Base-by-base conservation (phyloP, 1,140 invertebrate genomes). In the Rhagoletis pomonella region DNA sequence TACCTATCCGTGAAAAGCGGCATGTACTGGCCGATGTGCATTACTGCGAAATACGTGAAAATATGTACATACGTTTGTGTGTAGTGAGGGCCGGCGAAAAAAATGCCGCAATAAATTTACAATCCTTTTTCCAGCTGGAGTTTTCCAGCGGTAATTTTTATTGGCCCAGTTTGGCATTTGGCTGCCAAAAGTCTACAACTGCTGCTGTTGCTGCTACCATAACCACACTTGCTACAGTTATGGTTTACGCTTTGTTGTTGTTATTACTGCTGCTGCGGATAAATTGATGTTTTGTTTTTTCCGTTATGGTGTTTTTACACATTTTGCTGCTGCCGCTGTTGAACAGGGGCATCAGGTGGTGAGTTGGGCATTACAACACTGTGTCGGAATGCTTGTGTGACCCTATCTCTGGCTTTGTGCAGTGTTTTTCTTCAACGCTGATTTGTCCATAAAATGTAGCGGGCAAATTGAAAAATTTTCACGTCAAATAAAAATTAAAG, bases 221-320 rank as follows among this genome's bases (percentile, higher is more conserved):
- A 81, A 81, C 73, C 73, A 81, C 73, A 81, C 55, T 55, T 29
- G 73, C 47, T 81, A 55, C 47, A 81, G 73, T 81, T 81, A 81
- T 81, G 73, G 73, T 81, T 55, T 55, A 81, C 42, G n/a, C 73
- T 55, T 81, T 81, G 73, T 55, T 55, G 7, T 55, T 81, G 47
- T 55, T 55, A 81, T 39, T 58, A 10, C 47, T 10, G 47, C 47
- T 55, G 44, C n/a, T 55, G 47, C 42, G 73, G 73, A 44, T 81
- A 81, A 81, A 81, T 81, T 81, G 73, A 81, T 81, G 73, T 81
- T 81, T 81, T 81, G 73, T 81, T 81, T 81, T 81, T 81, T 81
- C 73, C 73, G 73, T 81, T 81, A 81, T 10, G 29, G 44, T 4
- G 19, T 81, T 81, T 81, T 81, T 81, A 55, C n/a, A 19, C 44